Evolutionary conservation across 2,113 vertebrate genomes (phyloP).

Genomic region (Prionailurus viverrinus): DNA sequence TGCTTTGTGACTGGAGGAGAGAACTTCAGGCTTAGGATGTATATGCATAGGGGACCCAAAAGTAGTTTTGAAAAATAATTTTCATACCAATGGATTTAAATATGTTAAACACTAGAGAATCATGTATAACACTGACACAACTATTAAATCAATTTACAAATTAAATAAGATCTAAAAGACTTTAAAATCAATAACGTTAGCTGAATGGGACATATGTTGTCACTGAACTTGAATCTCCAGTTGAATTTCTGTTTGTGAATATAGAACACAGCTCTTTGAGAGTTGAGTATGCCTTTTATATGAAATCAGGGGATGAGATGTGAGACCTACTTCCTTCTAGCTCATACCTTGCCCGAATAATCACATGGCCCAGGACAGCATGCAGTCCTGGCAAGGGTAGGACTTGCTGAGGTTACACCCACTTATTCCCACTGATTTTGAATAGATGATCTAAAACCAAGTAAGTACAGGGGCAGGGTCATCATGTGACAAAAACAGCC

Average conservation of each 20-base stretch:
- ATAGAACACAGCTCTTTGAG: neutral
- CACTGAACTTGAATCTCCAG: constrained; percentile 25
- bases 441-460: neutral
- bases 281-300: neutral
- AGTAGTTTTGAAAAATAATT: neutral
- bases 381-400: neutral
- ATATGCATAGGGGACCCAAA: neutral
- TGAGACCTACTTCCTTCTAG: neutral
- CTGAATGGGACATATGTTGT: neutral
- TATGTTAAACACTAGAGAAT: neutral
- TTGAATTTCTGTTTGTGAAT: neutral
- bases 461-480: neutral
- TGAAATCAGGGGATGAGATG: neutral
- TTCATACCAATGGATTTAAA: neutral
- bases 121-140: neutral
- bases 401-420: neutral
- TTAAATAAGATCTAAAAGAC: constrained; percentile 1
- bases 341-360: neutral
- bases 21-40: neutral
- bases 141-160: neutral
- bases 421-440: neutral
- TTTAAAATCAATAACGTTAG: neutral
- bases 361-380: neutral
- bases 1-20: neutral
- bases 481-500: neutral